Conservation (phyloP, 2,113 vertebrate species). For the Numida meleagris region DNA sequence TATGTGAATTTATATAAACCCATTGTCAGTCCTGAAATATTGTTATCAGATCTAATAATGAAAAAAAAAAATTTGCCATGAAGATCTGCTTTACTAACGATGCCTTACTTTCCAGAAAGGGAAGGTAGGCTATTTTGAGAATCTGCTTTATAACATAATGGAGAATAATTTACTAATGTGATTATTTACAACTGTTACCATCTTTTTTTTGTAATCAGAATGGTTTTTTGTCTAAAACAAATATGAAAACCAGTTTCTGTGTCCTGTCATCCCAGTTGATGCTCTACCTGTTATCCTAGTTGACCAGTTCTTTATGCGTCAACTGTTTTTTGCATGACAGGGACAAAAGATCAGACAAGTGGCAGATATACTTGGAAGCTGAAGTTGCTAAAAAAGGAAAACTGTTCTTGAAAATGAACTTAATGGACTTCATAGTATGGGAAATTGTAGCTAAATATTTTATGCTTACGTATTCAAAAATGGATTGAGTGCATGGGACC, state of each 20-base stretch:
- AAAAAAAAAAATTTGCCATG: not conserved
- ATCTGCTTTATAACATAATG: not conserved
- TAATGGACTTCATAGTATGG: not conserved
- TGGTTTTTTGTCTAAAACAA: not conserved
- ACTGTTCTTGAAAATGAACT: not conserved
- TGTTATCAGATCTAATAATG: not conserved
- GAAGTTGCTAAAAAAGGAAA: not conserved
- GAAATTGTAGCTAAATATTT: not conserved
- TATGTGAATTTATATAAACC: not conserved
- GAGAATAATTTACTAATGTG: not conserved
- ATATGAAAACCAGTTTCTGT: not conserved
- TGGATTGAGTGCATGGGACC: not conserved
- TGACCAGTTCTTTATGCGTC: not conserved
- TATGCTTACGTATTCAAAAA: not conserved
- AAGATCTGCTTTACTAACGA: not conserved
- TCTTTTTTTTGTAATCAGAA: not conserved
- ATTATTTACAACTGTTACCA: not conserved
- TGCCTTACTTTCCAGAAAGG: not conserved
- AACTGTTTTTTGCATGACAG: not conserved
- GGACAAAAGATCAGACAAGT: not conserved
- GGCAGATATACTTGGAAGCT: not conserved
- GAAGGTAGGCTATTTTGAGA: not conserved
- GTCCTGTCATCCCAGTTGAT: not conserved
- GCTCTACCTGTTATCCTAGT: not conserved
- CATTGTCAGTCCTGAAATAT: not conserved